phyloP scores from a whole-genome alignment of 2,797 vertebrate species.

The Sebastes hubbsi region DNA sequence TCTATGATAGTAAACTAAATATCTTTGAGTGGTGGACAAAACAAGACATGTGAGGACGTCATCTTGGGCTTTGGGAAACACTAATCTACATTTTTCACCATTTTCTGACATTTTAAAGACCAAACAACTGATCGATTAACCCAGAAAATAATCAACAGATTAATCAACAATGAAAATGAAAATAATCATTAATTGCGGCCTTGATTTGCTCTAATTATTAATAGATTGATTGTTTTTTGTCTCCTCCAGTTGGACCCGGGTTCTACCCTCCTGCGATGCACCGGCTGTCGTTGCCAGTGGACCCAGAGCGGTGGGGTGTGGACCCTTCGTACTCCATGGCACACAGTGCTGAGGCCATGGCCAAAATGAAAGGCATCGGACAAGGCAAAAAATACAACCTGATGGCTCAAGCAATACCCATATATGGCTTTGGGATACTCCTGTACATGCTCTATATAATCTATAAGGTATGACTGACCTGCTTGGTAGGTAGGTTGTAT shows the following conservation, averaged over 20 bases:
- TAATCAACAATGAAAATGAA: no score
- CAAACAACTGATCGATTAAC: no score
- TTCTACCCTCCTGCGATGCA: slow-evolving; percentile 84
- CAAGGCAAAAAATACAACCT: slow-evolving; percentile 85
- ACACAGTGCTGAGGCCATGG: slow-evolving; percentile 84
- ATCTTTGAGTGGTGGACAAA: no score
- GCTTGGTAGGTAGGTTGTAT: background rate
- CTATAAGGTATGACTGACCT: slow-evolving; percentile 86
- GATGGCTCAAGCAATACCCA: slow-evolving; percentile 92
- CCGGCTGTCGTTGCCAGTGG: slow-evolving; percentile 71
- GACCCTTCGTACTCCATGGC: slow-evolving; percentile 78
- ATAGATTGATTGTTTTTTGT: background rate
- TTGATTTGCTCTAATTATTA: background rate
- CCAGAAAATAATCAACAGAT: no score
- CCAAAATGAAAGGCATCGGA: slow-evolving; percentile 81
- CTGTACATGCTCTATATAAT: slow-evolving; percentile 95
- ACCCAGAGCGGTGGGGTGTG: slow-evolving; percentile 70
- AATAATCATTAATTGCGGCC: background rate
- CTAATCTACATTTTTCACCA: no score
- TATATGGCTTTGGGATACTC: slow-evolving; percentile 96
- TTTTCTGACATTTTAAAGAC: no score
- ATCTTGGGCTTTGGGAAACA: no score
- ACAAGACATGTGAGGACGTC: no score
- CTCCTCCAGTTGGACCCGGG: slow-evolving; percentile 84
- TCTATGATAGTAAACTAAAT: no score